Evolutionary conservation across 2,113 vertebrate genomes (phyloP).

Genomic region (Acanthisitta chloris): DNA sequence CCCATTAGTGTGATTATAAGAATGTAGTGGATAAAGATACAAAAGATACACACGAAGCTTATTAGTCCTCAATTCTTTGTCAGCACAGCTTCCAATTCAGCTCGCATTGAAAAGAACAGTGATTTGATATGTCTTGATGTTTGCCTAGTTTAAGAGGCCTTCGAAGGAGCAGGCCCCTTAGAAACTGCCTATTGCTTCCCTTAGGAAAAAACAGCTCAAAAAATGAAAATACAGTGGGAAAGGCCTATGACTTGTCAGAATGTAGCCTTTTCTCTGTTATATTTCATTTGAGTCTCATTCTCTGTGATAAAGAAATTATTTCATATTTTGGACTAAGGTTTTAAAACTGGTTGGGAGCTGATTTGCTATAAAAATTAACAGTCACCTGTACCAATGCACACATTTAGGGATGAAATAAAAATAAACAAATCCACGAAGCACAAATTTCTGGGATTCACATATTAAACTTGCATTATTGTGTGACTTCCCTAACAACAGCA

Average conservation of each 20-base stretch:
- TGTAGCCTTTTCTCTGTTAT: background rate
- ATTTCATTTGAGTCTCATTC: background rate
- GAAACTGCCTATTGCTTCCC: background rate
- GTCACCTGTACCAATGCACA: background rate
- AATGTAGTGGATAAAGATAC: background rate
- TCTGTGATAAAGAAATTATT: background rate
- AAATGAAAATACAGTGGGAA: background rate
- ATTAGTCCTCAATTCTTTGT: background rate
- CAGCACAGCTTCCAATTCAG: background rate
- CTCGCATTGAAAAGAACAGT: background rate
- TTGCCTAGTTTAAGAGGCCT: background rate
- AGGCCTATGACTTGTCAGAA: background rate
- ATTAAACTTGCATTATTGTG: background rate
- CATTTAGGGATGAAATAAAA: background rate
- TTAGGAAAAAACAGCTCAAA: background rate
- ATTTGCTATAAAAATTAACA: background rate
- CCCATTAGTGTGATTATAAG: background rate
- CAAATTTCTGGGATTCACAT: background rate
- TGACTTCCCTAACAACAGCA: background rate
- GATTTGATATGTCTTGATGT: background rate
- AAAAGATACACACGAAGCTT: background rate
- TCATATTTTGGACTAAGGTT: background rate
- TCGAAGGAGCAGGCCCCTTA: background rate
- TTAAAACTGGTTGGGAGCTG: background rate
- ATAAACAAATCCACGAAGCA: background rate